A percentile compares a stretch with the other conserved stretches of the same genome.
Evolutionary conservation across 2,113 vertebrate species (phyloP).

Genomic region (Aldabrachelys gigantea): DNA sequence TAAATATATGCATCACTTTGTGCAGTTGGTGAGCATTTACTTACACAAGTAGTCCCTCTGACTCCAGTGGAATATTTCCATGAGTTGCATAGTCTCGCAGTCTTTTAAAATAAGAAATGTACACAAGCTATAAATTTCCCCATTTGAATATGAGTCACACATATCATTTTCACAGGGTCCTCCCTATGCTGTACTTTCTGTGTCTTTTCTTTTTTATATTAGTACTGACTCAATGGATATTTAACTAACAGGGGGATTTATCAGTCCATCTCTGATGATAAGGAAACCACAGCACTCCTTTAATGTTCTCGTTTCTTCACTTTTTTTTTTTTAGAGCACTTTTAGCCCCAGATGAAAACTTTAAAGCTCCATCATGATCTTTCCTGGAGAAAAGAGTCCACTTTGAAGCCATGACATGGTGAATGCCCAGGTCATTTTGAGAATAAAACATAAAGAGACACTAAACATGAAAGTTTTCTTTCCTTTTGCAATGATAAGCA

Average conservation of each 20-base stretch:
- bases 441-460: slow-evolving; percentile 23
- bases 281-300: background rate
- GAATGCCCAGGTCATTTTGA: slow-evolving; percentile 20
- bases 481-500: slow-evolving; percentile 30
- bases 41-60: background rate
- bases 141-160: background rate
- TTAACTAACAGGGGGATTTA: background rate
- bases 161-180: background rate
- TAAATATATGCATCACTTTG: background rate
- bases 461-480: slow-evolving; percentile 28
- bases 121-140: background rate
- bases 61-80: background rate
- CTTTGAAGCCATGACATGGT: slow-evolving; percentile 45
- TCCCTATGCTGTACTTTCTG: background rate
- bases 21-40: background rate
- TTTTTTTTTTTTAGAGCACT: background rate
- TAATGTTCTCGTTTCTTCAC: background rate
- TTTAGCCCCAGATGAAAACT: slow-evolving; percentile 16
- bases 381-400: slow-evolving; percentile 5
- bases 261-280: background rate
- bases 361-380: slow-evolving; percentile 9
- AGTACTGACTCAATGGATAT: background rate
- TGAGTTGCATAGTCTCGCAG: background rate
- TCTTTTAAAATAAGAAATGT: slow-evolving; percentile 11
- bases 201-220: background rate